These are phyloP conservation scores for Melanerpes aurifrons DNA, from an alignment of 2,113 vertebrate species.

Conservation along the genomic window DNA sequence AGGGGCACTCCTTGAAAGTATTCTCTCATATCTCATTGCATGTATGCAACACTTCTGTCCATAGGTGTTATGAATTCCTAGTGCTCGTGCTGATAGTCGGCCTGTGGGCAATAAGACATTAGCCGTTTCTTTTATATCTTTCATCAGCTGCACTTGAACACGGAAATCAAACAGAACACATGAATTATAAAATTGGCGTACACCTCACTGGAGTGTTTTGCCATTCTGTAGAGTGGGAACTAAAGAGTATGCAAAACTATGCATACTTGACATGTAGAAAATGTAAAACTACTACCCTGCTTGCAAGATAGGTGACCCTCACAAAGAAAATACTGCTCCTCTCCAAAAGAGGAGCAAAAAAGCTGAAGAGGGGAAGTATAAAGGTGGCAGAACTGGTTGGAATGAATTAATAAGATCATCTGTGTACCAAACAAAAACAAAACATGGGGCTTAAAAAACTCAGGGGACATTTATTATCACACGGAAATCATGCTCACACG, in stretches of 20 bases:
- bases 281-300: not conserved
- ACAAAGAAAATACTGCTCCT: not conserved
- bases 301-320: not conserved
- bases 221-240: not conserved
- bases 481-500: not conserved
- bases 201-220: not conserved
- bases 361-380: not conserved
- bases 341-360: not conserved
- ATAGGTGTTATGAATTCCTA: not conserved
- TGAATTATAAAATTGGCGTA: not conserved
- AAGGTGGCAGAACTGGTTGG: not conserved
- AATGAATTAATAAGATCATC: not conserved
- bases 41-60: not conserved
- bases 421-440: conserved; percentile 15
- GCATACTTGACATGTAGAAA: not conserved
- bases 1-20: conserved; percentile 3
- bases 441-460: not conserved
- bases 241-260: not conserved
- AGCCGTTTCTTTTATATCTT: not conserved
- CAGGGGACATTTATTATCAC: conserved; percentile 5
- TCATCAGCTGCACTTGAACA: not conserved
- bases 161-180: conserved; percentile 20
- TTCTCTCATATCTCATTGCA: not conserved
- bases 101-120: not conserved
- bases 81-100: conserved; percentile 13